Evolutionary conservation across 2,113 vertebrate species (phyloP).

Genomic region (Paramisgurnus dabryanus): DNA sequence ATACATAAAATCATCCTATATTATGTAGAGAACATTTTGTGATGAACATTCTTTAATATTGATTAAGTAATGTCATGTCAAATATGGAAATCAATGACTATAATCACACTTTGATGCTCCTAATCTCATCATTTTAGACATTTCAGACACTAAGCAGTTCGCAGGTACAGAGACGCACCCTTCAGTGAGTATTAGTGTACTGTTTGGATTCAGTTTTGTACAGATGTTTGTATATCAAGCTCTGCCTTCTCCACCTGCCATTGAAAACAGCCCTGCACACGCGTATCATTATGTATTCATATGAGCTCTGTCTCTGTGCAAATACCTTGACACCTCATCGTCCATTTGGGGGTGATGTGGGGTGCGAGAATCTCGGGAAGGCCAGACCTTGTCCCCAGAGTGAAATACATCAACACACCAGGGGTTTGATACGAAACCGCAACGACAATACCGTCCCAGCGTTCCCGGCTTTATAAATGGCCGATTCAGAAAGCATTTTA

Average conservation of each 20-base stretch:
- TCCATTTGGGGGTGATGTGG: not conserved
- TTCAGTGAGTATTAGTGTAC: no score
- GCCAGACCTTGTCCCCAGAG: slow-evolving; percentile 34
- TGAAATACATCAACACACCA: slow-evolving; percentile 35
- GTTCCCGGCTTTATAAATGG: slow-evolving; percentile 47
- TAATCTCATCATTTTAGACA: no score
- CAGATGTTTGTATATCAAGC: no score
- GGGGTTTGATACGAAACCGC: slow-evolving; percentile 37
- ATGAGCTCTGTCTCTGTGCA: slow-evolving; percentile 31
- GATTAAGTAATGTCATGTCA: no score
- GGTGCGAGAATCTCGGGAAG: slow-evolving; percentile 13
- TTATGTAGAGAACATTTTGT: no score
- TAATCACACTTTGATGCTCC: no score
- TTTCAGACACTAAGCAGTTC: no score
- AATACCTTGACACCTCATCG: slow-evolving; percentile 32
- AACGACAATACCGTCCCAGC: slow-evolving; percentile 33
- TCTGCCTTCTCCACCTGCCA: not conserved
- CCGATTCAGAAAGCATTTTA: slow-evolving; percentile 37
- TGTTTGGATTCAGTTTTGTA: no score
- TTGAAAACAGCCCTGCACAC: not conserved
- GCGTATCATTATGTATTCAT: slow-evolving; percentile 33
- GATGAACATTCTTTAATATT: no score
- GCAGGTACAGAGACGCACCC: no score
- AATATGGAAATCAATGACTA: no score
- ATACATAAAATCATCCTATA: no score